These are phyloP conservation scores for Orestias chungarensis DNA, from an alignment of 2,797 vertebrate genomes.

Conservation along the genomic window DNA sequence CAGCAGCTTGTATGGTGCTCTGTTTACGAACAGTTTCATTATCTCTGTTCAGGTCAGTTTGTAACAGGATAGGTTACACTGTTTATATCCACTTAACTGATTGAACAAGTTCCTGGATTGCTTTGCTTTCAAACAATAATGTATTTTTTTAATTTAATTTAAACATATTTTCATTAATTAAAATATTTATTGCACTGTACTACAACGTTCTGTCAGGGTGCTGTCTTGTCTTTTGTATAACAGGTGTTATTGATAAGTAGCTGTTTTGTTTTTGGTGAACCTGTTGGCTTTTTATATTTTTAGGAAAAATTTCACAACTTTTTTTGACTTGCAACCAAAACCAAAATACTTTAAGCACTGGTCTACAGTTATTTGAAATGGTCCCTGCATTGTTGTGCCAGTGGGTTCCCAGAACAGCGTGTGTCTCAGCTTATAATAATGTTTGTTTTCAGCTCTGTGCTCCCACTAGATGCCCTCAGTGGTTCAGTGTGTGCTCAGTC, in stretches of 20 bases:
- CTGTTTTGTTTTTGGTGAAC: neutral
- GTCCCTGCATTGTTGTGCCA: neutral
- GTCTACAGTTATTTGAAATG: neutral
- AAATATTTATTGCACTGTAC: neutral
- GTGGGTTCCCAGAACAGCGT: neutral
- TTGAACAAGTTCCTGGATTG: neutral
- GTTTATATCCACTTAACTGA: neutral
- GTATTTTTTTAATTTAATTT: too few species aligned
- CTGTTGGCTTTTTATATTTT: neutral
- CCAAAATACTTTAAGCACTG: neutral
- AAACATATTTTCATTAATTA: neutral
- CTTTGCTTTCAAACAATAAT: too few species aligned
- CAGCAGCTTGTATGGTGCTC: neutral
- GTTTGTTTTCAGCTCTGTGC: neutral
- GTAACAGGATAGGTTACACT: neutral
- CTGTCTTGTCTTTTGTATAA: neutral
- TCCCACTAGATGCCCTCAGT: slow-evolving; percentile 4
- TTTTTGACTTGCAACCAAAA: neutral
- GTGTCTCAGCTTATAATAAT: neutral
- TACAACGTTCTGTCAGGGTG: neutral
- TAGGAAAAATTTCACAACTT: neutral
- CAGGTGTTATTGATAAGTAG: neutral
- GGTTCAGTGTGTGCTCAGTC: neutral
- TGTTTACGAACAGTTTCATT: neutral
- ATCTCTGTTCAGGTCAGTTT: neutral